A percentile compares a stretch with the other conserved stretches of the same genome.
These are phyloP conservation scores for Ommatoiulus sabulosus DNA, from an alignment of 2,888 invertebrate genomes.

Conservation along the genomic window DNA sequence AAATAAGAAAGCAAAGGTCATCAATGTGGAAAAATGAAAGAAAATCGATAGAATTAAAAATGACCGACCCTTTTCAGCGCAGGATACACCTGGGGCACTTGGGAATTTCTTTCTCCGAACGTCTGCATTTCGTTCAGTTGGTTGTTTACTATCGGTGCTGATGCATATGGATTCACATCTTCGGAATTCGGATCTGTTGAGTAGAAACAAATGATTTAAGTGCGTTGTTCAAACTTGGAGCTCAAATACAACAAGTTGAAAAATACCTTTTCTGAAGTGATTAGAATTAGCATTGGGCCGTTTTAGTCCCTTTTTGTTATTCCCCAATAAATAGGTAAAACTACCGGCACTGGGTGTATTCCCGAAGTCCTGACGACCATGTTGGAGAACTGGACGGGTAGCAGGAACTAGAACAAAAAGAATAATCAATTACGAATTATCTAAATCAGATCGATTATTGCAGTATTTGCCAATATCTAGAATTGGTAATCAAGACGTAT, in stretches of 20 bases:
- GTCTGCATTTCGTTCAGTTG: constrained; percentile 59
- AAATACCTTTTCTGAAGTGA: constrained; percentile 35
- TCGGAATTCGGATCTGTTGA: constrained; percentile 54
- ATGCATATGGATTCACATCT: constrained; percentile 59
- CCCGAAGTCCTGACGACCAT: constrained; percentile 42
- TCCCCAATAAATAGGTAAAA: constrained; percentile 58
- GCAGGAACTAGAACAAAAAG: not conserved
- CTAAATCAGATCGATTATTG: no score
- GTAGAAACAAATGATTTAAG: no score
- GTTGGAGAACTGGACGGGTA: constrained; percentile 35
- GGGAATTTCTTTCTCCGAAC: constrained; percentile 56
- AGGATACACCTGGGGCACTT: constrained; percentile 58
- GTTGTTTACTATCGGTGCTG: constrained; percentile 57
- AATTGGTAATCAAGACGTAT: no score
- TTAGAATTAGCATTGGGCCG: constrained; percentile 23
- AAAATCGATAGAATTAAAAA: not conserved
- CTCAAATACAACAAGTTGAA: not conserved
- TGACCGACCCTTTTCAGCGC: constrained; percentile 55
- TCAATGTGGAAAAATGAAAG: not conserved
- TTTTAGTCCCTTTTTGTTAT: constrained; percentile 52
- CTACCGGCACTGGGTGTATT: constrained; percentile 59
- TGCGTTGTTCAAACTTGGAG: no score
- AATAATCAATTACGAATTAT: not conserved
- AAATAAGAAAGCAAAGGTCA: not conserved
- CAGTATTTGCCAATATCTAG: no score